These are phyloP conservation scores for Tor tambroides DNA, from an alignment of 2,113 vertebrate species.

Conservation along the genomic window DNA sequence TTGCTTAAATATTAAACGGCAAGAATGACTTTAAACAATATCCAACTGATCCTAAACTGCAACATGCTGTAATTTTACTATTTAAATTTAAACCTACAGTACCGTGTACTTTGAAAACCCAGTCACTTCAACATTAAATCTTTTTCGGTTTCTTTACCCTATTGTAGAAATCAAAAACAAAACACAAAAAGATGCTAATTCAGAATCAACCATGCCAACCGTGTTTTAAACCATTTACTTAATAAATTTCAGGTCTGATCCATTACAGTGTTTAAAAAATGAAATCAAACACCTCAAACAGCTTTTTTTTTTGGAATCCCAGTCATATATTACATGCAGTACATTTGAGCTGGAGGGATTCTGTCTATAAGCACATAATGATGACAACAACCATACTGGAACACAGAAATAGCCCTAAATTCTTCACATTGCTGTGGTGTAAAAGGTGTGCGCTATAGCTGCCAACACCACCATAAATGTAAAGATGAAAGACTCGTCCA, in stretches of 20 bases:
- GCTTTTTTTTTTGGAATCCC: background rate
- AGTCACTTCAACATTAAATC: background rate
- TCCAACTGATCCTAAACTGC: background rate
- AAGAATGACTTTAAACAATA: background rate
- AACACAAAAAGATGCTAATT: background rate
- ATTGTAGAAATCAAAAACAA: background rate
- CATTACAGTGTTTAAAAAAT: background rate
- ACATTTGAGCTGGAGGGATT: background rate
- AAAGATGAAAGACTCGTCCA: constrained; percentile 51
- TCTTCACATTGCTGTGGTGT: constrained; percentile 75
- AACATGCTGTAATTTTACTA: background rate
- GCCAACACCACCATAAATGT: constrained; percentile 61
- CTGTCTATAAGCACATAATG: constrained; percentile 48
- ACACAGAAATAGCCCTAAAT: constrained; percentile 57
- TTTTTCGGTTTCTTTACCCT: background rate
- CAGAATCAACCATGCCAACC: background rate
- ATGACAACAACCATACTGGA: constrained; percentile 63
- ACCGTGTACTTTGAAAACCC: background rate
- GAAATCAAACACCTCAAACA: background rate
- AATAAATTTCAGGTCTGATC: no score
- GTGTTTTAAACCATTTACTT: background rate
- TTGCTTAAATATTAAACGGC: background rate
- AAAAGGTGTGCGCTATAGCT: constrained; percentile 76
- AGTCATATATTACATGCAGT: background rate
- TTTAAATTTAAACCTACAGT: no score